A percentile compares a stretch with the other conserved stretches of the same genome.
phyloP scores from a whole-genome alignment of 2,113 vertebrate species.

The Prolemur simus region DNA sequence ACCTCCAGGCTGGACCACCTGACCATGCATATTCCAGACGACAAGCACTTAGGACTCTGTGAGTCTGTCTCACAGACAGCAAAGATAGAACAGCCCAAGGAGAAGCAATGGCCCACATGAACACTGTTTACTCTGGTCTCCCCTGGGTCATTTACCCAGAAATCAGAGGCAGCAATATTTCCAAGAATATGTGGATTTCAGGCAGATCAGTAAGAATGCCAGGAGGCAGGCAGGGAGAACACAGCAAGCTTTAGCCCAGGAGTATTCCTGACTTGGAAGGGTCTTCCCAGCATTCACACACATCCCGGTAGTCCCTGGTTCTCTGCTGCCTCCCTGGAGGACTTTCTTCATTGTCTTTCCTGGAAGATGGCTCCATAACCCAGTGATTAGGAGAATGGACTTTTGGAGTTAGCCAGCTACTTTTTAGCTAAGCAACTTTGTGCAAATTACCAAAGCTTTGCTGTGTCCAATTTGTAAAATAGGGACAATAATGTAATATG shows the following conservation, averaged over 20 bases:
- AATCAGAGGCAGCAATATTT: constrained; percentile 56
- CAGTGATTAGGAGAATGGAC: neutral
- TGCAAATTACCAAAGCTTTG: neutral
- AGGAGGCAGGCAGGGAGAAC: neutral
- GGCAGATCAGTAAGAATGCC: neutral
- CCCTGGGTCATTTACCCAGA: constrained; percentile 51
- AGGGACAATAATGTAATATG: neutral
- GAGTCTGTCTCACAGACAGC: constrained; percentile 38
- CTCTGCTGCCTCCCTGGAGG: neutral
- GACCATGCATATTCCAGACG: neutral
- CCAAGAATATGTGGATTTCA: constrained; percentile 53
- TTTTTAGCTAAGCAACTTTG: neutral
- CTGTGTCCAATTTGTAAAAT: neutral
- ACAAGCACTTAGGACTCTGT: neutral
- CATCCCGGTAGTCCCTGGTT: neutral
- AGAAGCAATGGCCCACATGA: neutral
- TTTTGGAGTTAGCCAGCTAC: neutral
- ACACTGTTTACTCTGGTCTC: neutral
- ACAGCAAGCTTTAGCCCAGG: neutral
- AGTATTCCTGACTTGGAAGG: neutral
- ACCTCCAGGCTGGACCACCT: neutral
- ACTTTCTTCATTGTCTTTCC: neutral
- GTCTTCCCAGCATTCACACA: neutral
- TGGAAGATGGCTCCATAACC: neutral
- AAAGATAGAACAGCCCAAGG: neutral